A percentile compares a stretch with the other conserved stretches of the same genome.
phyloP scores from a whole-genome alignment of 2,888 invertebrate species.

The Gibbula magus region DNA sequence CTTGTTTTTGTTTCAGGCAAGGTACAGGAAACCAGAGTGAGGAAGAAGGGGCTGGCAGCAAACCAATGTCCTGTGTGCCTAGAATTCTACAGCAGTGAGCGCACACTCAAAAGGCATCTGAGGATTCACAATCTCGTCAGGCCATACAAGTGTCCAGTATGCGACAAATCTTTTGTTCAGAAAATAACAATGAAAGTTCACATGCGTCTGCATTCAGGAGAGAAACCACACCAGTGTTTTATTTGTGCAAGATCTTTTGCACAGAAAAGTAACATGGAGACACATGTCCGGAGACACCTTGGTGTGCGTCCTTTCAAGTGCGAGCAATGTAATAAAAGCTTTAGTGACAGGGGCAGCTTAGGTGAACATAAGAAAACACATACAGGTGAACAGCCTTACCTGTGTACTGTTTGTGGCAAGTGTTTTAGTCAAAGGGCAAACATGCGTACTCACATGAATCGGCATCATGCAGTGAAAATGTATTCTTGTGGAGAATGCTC shows the following conservation, averaged over 20 bases:
- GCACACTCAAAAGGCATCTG: conserved; percentile 13
- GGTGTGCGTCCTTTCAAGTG: conserved; percentile 40
- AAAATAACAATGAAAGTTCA: conserved; percentile 44
- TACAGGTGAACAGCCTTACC: conserved; percentile 34
- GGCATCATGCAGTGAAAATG: conserved; percentile 15
- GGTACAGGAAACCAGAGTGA: background rate
- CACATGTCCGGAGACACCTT: conserved; percentile 37
- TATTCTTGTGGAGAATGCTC: conserved; percentile 17
- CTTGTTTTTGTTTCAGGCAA: background rate
- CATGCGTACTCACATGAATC: conserved; percentile 30
- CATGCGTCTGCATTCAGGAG: conserved; percentile 43
- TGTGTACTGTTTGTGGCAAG: conserved; percentile 34
- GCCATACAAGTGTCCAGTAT: conserved; percentile 38
- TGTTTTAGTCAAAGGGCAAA: conserved; percentile 31
- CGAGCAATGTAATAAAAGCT: conserved; percentile 37
- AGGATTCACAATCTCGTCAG: conserved; percentile 27
- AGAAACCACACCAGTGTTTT: conserved; percentile 46
- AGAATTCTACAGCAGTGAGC: conserved; percentile 20
- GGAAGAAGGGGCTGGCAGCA: background rate
- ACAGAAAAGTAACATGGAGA: conserved; percentile 37
- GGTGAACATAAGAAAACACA: conserved; percentile 35
- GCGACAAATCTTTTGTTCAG: conserved; percentile 42
- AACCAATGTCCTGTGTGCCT: conserved; percentile 20
- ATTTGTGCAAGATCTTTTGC: conserved; percentile 47
- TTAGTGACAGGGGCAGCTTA: conserved; percentile 24